phyloP scores from a whole-genome alignment of 2,797 vertebrate species.

The Cercopithecus mitis region DNA sequence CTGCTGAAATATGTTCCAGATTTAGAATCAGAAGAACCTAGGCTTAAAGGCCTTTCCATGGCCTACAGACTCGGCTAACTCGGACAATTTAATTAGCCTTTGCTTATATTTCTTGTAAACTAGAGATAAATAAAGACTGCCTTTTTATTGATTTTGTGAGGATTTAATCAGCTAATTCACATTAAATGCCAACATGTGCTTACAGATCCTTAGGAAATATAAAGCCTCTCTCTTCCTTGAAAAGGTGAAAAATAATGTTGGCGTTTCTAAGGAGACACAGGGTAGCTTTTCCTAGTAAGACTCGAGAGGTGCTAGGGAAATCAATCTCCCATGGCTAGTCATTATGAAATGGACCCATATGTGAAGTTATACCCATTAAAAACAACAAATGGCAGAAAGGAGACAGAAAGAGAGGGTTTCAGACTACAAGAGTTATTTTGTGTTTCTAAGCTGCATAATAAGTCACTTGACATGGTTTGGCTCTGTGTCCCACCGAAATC shows the following conservation, averaged over 20 bases:
- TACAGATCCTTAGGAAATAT: neutral
- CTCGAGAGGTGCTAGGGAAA: neutral
- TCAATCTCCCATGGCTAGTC: neutral
- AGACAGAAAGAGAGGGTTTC: neutral
- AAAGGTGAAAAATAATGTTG: neutral
- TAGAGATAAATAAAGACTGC: neutral
- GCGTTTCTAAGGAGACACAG: neutral
- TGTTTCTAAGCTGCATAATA: neutral
- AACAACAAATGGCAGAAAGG: neutral
- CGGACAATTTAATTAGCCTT: neutral
- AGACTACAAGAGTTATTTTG: fast-evolving
- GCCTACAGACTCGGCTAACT: neutral
- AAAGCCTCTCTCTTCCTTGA: neutral
- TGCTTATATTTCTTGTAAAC: neutral
- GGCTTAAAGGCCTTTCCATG: too few relatives aligned
- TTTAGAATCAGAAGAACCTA: neutral
- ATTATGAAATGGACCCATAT: neutral
- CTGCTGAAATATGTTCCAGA: neutral
- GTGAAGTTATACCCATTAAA: neutral
- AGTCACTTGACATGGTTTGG: neutral
- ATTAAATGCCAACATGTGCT: neutral
- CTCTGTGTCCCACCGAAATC: neutral
- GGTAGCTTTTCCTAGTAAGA: neutral
- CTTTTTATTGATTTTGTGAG: neutral
- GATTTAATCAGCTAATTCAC: neutral